Base-by-base conservation (phyloP, 1,140 invertebrate genomes). In the Chionoecetes opilio region DNA sequence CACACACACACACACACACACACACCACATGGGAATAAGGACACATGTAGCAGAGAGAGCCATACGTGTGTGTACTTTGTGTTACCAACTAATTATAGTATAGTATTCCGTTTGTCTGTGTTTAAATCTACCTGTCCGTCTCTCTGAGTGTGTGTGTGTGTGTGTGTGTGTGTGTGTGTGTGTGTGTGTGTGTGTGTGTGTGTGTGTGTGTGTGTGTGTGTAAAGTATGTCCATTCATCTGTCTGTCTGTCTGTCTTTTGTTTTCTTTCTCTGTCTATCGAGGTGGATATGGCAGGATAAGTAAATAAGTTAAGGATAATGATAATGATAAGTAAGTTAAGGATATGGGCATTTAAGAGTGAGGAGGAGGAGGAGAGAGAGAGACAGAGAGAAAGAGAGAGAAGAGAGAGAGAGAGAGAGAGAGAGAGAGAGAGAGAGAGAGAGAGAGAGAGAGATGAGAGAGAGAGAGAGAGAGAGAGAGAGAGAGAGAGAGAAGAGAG, bases 401-500 rank as follows among this genome's bases (percentile, higher is more conserved):
- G 86, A 14, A 46, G 41, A 6, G 41, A 46, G 41, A 6, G 41
- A 46, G 41, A 6, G 41, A 46, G 41, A 6, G 41, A 46, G 41
- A 6, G 41, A 46, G 29, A 86, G 84, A 11, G 29, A 86, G 84
- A 89, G 87, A 89, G 35, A 37, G 35, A 89, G 35, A 31, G 87
- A 31, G 29, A 31, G 35, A 89, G 35, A 37, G 35, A 89, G 35
- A 89, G 87, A 34, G 87, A 37, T n/a, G 87, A 89, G 35, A 37
- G 87, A 37, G 87, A 89, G 35, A 31, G 82, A 84, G n/a, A 84
- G 32, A 29, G 32, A 31, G n/a, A 34, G 32, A 31, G 82, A 84
- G 82, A 34, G 32, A 84, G 82, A 84, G n/a, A 84, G 82, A 84
- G 32, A 31, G 82, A 84, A 84, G 35, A 90, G 46, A 35, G 34